Base-by-base conservation (phyloP, 2,113 vertebrate species). In the Cynoglossus semilaevis region DNA sequence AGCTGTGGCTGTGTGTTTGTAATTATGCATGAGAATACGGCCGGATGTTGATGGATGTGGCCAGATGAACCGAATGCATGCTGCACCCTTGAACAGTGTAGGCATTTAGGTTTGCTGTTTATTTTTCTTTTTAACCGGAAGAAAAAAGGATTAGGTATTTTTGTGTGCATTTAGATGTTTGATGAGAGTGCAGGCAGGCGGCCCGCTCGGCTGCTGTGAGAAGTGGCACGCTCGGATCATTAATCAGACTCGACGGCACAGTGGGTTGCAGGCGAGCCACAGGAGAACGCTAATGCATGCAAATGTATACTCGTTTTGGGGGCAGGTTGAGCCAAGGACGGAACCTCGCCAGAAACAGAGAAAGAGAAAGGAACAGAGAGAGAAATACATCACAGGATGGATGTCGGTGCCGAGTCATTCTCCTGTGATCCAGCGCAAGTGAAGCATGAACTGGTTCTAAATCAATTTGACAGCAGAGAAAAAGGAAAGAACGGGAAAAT, bases 221-320 rank as follows among this genome's bases (percentile, higher is more conserved):
- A 83, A 83, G 81, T 82, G 79, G 81, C 82, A 81, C 67, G 53
- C 80, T 82, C 63, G 53, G 80, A 85, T 87, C 86, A 89, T 91
- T 90, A 90, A 89, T 89, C 88, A 82, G 87, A 81, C 78, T 86
- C 75, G 81, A 84, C 75, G 83, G 84, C 82, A 46, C 88, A 84
- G 86, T 80, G 77, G 84, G 88, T 82, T 85, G 82, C 84, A 78
- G 84, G 83, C 84, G 61, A 84, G 80, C 85, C 82, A 85, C 71
- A 60, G 88, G 87, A 88, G 87, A 88, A 84, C 60, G 68, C 84
- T 89, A 89, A 89, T 85, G 87, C 86, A 89, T 88, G 87, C 88
- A 89, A 88, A 91, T 88, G 84, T 85, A 89, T 79, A 83, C 88
- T 87, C 76, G 71, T 87, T 87, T 85, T 63, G 80, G 76, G 79